Base-by-base conservation (phyloP, 1,140 invertebrate genomes). In the Heliconius congener region DNA sequence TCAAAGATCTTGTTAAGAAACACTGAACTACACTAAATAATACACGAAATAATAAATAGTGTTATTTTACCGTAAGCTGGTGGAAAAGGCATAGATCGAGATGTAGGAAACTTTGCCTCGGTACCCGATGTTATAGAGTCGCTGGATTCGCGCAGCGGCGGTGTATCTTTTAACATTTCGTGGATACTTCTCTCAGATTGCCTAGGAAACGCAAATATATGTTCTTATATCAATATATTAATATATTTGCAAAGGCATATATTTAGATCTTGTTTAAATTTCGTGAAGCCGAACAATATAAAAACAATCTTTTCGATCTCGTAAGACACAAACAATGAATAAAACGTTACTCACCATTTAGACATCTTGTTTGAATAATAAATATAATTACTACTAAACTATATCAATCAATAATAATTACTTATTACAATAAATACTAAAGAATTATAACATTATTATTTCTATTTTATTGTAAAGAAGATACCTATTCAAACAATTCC, bases 101-200 rank as follows among this genome's bases (percentile, higher is more conserved):
- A 94, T 11, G 94, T 92, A 2, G 94, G 90, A 79, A 95, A 94
- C 79, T 94, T 95, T 23, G 94, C 92, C 87, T 96, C 95, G 39
- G 95, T 96, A 60, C 97, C 97, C 39, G 97, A 96, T 85, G 97
- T 97, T 46, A 98, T 97, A 46, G 96, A 96, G 82, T 95, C 96
- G 86, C 96, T 97, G 81, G 96, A 97, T 82, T 97, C 97, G 84
- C 97, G 97, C 82, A 98, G 95, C 8, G 97, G 96, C 30, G 97
- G 97, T 39, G 97, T 97, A 89, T 98, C 97, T 90, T 98, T 97
- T 70, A 98, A 92, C 97, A 98, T 98, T 95, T 98, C 97, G 87
- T 98, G 97, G 88, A 98, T 97, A 93, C 97, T 98, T 76, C 96
- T 95, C 88, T 97, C 97, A 30, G 95, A 94, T 82, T 95, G 89